Evolutionary conservation across 2,113 vertebrate species (phyloP), one percentile per base, ranked within the genome.

Genomic region (Brevimyrus niger): DNA sequence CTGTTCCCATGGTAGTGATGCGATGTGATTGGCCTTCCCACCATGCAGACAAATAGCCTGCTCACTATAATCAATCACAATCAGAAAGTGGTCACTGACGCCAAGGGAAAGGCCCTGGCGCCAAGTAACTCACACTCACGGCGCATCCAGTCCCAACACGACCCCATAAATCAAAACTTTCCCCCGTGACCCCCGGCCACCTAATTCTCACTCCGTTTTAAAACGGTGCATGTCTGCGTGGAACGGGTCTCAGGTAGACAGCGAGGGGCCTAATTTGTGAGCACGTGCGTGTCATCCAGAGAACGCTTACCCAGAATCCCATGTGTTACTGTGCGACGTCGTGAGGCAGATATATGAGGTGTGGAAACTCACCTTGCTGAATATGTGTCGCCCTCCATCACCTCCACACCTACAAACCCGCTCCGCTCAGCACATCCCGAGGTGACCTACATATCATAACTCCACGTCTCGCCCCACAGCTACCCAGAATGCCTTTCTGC

Each of bases 361-460:
- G n/a, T 47, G 1, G 85, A 86, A 86, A 35, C 46, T 31, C n/a
- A 31, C 85, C n/a, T 48, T 35, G 85, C 85, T 35, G 47, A 55
- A 87, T 27, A 53, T 35, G 47, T 87, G 53, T 61, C 87, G 17
- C 53, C 17, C 51, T 61, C 55, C 87, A 65, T 44, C 51, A 61
- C 87, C 87, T 58, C 85, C 85, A 84, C 31, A 87, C 87, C 51
- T 46, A 65, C 87, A 65, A 87, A 87, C 35, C 87, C 46, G 87
- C 87, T 65, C 53, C 9, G 87, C 87, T 87, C 87, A 87, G 87
- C 87, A 87, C 87, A 87, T 87, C 87, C 87, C n/a, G 35, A 87
- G 87, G 87, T 87, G 87, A 87, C 87, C 87, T 87, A 44, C 31
- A 87, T 87, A 65, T 87, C 48, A n/a, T 42, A 80, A 35, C 73